Conservation (phyloP, 1,140 invertebrate genomes). For the Dreissena rostriformis region DNA sequence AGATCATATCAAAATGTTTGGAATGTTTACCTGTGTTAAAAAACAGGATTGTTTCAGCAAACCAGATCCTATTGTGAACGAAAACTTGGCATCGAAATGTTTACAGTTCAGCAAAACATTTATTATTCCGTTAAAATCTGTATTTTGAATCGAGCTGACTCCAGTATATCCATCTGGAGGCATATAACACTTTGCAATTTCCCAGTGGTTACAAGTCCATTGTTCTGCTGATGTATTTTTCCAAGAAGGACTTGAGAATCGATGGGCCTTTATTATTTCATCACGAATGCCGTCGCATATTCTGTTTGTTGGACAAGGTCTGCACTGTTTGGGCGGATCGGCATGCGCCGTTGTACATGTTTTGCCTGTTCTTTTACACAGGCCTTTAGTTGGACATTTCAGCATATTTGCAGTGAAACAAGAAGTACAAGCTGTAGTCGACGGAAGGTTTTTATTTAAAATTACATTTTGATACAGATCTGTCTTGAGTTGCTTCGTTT, state of each 20-base stretch:
- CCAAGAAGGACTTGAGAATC: neutral
- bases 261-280: neutral
- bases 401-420: too few relatives aligned
- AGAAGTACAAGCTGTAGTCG: neutral
- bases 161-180: neutral
- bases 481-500: too few relatives aligned
- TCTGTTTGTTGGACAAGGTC: neutral
- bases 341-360: too few relatives aligned
- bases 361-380: neutral
- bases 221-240: neutral
- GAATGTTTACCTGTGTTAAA: too few relatives aligned
- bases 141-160: neutral
- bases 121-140: conserved; percentile 7
- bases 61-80: neutral
- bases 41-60: too few relatives aligned
- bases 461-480: too few relatives aligned
- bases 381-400: too few relatives aligned
- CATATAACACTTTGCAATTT: neutral
- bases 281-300: neutral
- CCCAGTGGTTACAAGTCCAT: neutral
- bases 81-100: neutral
- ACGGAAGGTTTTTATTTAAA: too few relatives aligned
- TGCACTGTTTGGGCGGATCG: too few relatives aligned
- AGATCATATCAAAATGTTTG: too few relatives aligned
- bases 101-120: conserved; percentile 5